A percentile compares a stretch with the other conserved stretches of the same genome.
phyloP scores from a whole-genome alignment of 2,797 vertebrate genomes.

The Artibeus lituratus region DNA sequence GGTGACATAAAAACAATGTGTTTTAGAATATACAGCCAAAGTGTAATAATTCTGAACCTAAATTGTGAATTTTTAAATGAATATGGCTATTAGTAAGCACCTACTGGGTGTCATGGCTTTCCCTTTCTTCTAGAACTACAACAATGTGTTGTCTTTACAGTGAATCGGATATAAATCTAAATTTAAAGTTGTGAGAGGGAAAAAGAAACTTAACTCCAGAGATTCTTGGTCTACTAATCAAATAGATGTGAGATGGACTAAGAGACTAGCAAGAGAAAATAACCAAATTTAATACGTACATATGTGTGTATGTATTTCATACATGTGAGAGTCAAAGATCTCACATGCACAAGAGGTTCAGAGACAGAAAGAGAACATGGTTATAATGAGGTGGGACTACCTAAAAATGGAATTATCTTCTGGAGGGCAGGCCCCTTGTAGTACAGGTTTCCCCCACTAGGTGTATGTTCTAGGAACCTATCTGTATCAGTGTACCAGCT shows the following conservation, averaged over 20 bases:
- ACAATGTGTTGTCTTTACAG: not conserved
- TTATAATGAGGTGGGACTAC: not conserved
- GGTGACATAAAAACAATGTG: not conserved
- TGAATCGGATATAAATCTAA: conserved; percentile 23
- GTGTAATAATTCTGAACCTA: not conserved
- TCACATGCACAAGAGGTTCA: not conserved
- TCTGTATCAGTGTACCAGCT: too few species aligned
- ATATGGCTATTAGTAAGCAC: not conserved
- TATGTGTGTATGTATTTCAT: not conserved
- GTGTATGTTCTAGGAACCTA: too few species aligned
- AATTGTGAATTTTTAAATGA: conserved; percentile 6
- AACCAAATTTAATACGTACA: not conserved
- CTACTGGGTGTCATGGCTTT: not conserved
- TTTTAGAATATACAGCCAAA: not conserved
- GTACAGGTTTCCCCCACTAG: too few species aligned
- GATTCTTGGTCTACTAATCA: not conserved
- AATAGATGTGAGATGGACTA: not conserved
- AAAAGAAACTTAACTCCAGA: not conserved
- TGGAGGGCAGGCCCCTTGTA: too few species aligned
- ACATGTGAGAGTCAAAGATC: not conserved
- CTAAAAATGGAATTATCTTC: too few species aligned
- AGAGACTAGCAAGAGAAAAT: not conserved
- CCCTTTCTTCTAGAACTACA: not conserved
- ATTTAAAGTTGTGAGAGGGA: not conserved
- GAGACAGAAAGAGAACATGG: not conserved